A percentile compares a stretch with the other conserved stretches of the same genome.
These are phyloP conservation scores for Drosophila tani DNA, from an alignment of 1,140 invertebrate genomes.

Conservation along the genomic window DNA sequence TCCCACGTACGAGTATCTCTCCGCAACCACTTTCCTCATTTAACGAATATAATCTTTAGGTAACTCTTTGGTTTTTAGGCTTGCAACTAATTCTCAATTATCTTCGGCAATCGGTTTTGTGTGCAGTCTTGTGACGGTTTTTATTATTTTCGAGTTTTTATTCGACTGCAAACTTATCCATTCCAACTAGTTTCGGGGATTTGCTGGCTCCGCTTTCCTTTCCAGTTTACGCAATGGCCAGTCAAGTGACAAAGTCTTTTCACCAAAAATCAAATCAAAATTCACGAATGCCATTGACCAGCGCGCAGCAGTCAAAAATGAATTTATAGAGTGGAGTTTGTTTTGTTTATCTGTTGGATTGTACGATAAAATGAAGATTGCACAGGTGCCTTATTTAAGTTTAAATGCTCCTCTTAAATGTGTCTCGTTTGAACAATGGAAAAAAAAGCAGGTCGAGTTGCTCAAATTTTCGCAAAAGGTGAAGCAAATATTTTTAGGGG, in stretches of 20 bases:
- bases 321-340: conserved; percentile 26
- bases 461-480: conserved; percentile 2
- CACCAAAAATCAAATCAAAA: conserved; percentile 53
- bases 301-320: conserved; percentile 2
- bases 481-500: conserved; percentile 1
- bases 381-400: not conserved
- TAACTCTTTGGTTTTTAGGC: not conserved
- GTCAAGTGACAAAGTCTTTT: conserved; percentile 48
- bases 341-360: not conserved
- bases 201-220: conserved; percentile 48
- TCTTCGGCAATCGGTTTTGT: conserved; percentile 11
- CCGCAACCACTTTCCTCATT: conserved; percentile 5
- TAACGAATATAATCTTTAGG: conserved; percentile 1
- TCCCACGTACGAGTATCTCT: conserved; percentile 1
- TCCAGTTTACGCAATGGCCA: conserved; percentile 57
- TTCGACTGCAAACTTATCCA: conserved; percentile 28
- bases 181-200: conserved; percentile 38
- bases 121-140: conserved; percentile 26
- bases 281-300: conserved; percentile 27
- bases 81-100: conserved; percentile 26
- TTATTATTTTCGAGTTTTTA: conserved; percentile 16
- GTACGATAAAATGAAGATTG: conserved; percentile 19
- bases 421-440: not conserved
- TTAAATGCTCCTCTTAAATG: conserved; percentile 20
- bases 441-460: conserved; percentile 2